Evolutionary conservation across 2,888 invertebrate genomes (phyloP), one percentile per base, ranked within the genome.

Genomic region (Muscina levida): DNA sequence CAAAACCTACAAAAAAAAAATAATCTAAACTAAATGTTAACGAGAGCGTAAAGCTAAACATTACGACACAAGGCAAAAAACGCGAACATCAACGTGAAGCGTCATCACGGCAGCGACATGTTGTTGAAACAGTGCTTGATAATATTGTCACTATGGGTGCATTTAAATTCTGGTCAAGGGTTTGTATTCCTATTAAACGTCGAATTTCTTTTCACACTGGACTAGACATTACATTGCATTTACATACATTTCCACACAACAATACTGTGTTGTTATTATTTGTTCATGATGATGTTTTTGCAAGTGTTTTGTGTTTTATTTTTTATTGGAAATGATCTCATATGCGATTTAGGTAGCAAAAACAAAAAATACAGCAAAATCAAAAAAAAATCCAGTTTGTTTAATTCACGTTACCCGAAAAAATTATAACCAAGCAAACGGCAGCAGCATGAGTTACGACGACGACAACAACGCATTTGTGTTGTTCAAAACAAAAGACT

Each of bases 101-200:
- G 76, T 76, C 57, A 62, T 59, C 53, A 31, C 74, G 74, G 76
- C 37, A 42, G 31, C 39, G 71, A 73, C 76, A 76, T 75, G 68
- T 72, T 79, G 48, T 56, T 48, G 62, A 72, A 70, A 57, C 51
- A 74, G 42, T 79, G 72, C 57, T 77, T 84, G 66, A 72, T 79
- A 56, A 67, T 76, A n/a, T 72, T 83, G 65, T 62, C 72, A 72
- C 67, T 81, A 39, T 72, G 79, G 78, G 78, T 82, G 82, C 82
- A 81, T 56, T 82, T 81, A 68, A 81, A 75, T 68, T 70, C 82
- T 74, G 83, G 79, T 72, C 84, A 83, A 82, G 83, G 84, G 84
- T 84, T 82, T 80, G 84, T 84, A 83, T 68, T 37, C 15, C 13
- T 66, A 65, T 73, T 66, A 13, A 65, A 46, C 19, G 10, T 39